A percentile compares a stretch with the other conserved stretches of the same genome.
These are phyloP conservation scores for Drosophila biarmipes DNA, from an alignment of 1,140 invertebrate genomes.

Conservation along the genomic window DNA sequence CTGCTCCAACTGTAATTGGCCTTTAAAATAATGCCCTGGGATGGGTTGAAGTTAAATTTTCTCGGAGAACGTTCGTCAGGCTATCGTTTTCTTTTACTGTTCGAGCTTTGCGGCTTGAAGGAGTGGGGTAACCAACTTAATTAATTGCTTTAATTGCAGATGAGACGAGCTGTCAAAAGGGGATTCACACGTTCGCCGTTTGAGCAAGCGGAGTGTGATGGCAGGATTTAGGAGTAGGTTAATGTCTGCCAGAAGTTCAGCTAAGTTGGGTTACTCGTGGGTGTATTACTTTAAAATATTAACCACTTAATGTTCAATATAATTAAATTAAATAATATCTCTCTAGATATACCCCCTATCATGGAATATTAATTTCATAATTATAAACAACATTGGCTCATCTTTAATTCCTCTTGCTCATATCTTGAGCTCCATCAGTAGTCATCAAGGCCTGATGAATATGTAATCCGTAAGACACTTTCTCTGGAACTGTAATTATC, in stretches of 20 bases:
- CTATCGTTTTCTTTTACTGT: conserved; percentile 29
- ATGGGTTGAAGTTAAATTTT: conserved; percentile 3
- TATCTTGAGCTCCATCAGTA: neutral
- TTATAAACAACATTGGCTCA: neutral
- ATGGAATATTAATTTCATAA: neutral
- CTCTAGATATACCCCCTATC: too few species aligned
- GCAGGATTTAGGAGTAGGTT: neutral
- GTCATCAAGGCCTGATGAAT: conserved; percentile 24
- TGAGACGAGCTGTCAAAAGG: conserved; percentile 40
- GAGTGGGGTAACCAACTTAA: conserved; percentile 44
- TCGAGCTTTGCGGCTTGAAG: conserved; percentile 1
- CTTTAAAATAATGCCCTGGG: conserved; percentile 59
- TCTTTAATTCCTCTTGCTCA: neutral
- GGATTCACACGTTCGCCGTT: conserved; percentile 44
- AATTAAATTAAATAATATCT: too few species aligned
- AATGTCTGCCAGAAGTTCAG: neutral
- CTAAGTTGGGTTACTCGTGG: neutral
- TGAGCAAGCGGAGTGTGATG: conserved; percentile 10
- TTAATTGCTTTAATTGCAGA: conserved; percentile 72
- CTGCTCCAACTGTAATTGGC: conserved; percentile 63
- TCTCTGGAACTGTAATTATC: conserved; percentile 38
- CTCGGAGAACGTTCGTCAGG: neutral
- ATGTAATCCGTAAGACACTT: conserved; percentile 37
- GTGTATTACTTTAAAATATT: neutral
- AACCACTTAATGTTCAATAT: too few species aligned